Evolutionary conservation across 2,888 invertebrate genomes (phyloP).

Genomic region (Myopa tessellatipennis): DNA sequence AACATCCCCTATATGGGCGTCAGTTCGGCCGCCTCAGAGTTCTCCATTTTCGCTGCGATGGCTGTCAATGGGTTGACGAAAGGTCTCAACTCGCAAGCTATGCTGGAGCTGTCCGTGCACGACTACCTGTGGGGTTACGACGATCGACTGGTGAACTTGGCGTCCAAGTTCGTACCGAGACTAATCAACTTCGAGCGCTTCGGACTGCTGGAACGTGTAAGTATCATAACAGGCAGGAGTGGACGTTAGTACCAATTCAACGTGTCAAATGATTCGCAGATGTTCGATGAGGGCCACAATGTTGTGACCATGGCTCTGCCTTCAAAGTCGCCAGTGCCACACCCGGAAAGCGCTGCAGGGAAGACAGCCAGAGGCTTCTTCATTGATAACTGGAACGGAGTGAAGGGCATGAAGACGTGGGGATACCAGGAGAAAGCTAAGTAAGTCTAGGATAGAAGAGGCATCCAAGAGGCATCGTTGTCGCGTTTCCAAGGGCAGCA

Average conservation of each 20-base stretch:
- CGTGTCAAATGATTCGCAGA: constrained; percentile 62
- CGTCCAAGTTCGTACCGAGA: constrained; percentile 78
- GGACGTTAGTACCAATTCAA: neutral
- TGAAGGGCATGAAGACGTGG: constrained; percentile 77
- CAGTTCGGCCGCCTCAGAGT: constrained; percentile 59
- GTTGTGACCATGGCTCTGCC: constrained; percentile 71
- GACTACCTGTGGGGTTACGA: constrained; percentile 87
- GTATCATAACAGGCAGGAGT: constrained; percentile 51
- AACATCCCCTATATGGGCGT: constrained; percentile 78
- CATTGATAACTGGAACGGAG: constrained; percentile 75
- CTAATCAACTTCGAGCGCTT: constrained; percentile 85
- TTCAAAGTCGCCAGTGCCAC: constrained; percentile 59
- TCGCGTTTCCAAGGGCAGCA: neutral
- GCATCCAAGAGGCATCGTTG: too few species aligned
- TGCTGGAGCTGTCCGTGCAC: constrained; percentile 73
- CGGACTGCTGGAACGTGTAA: constrained; percentile 84
- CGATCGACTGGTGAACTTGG: constrained; percentile 78
- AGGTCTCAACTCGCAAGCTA: constrained; percentile 72
- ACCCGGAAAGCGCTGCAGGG: constrained; percentile 1
- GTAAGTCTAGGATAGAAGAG: too few species aligned
- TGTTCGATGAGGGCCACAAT: constrained; percentile 75
- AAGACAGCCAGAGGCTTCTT: constrained; percentile 68
- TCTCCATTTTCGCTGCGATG: constrained; percentile 69
- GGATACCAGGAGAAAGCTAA: constrained; percentile 68
- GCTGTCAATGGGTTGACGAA: constrained; percentile 73